Base-by-base conservation (phyloP, 2,797 vertebrate genomes). In the Sarcoramphus papa region DNA sequence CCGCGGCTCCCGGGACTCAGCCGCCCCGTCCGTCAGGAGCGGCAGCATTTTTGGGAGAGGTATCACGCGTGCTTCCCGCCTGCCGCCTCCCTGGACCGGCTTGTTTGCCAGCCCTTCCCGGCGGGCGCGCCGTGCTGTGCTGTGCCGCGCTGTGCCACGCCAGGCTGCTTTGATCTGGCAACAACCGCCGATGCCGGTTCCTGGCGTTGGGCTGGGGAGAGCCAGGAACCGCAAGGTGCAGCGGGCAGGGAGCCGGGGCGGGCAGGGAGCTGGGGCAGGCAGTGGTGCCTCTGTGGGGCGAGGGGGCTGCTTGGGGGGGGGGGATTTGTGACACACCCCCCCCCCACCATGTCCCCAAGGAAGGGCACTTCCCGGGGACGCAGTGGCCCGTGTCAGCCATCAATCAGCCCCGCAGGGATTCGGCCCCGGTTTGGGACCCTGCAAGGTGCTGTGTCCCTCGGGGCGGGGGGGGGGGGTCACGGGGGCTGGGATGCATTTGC, bases 41-140 rank as follows among this genome's bases (percentile, higher is more conserved):
- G 0, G 84, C 96, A 91, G 87, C 96, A 97, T 97, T 97, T 97
- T 96, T 95, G 69, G 93, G 74, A 94, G 93, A 90, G 95, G 96
- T 21, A 96, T 97, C 93, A 97, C 17, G 65, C 77, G 40, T 92
- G 78, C 93, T 93, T 84, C 92, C 80, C 75, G 12, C 82, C 85
- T 84, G 93, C 93, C 51, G 27, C 93, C 90, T 94, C 86, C 93
- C 92, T 31, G 89, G 90, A 21, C 89, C 5, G 43, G 89, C 92
- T 76, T 60, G 90, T 95, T 95, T 96, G 92, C 86, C 82, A 93
- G 93, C 92, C 86, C 65, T 95, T 92, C 95, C 90, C 40, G 77
- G 74, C 90, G 25, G 93, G 89, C 10, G 77, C 86, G 80, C 93
- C 60, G 27, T 51, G 78, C 93, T 23, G 33, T 30, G 73, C 35